These are phyloP conservation scores for Sanderia malayensis DNA, from an alignment of 30 jellyfish, hydroid and myxozoan genomes.

Conservation along the genomic window DNA sequence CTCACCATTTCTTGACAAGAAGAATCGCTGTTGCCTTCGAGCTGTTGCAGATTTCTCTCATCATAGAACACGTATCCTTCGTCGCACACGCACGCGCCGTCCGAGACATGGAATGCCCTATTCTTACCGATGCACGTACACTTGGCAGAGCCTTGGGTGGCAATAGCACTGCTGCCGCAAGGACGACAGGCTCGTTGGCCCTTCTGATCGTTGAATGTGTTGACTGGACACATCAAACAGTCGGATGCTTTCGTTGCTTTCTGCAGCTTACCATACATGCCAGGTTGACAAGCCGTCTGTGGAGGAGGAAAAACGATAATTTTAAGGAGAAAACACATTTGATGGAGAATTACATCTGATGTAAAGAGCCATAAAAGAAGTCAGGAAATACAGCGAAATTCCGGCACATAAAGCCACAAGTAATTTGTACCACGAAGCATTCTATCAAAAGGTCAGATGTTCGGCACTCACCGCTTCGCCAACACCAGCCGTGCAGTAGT, in stretches of 20 bases:
- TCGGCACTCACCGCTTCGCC: slow-evolving; percentile 71
- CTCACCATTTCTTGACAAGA: slow-evolving; percentile 91
- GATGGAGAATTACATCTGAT: too few species aligned
- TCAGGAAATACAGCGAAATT: too few species aligned
- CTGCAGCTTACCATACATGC: slow-evolving; percentile 84
- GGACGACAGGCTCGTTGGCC: slow-evolving; percentile 94
- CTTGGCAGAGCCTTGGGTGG: slow-evolving; percentile 56
- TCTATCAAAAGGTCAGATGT: too few species aligned
- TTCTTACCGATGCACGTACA: slow-evolving; percentile 84
- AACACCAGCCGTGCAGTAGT: slow-evolving; percentile 87
- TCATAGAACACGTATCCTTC: slow-evolving; percentile 80
- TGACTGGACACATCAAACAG: slow-evolving; percentile 80
- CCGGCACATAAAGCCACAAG: too few species aligned
- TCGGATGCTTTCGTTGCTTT: slow-evolving; percentile 80
- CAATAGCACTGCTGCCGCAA: slow-evolving; percentile 97
- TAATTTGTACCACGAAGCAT: too few species aligned
- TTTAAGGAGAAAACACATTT: too few species aligned
- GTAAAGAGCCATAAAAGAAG: too few species aligned
- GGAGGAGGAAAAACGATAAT: too few species aligned
- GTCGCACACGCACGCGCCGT: slow-evolving; percentile 93
- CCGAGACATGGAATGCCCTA: slow-evolving; percentile 89
- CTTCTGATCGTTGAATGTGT: slow-evolving; percentile 71
- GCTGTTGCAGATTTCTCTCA: slow-evolving; percentile 47
- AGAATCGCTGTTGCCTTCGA: slow-evolving; percentile 90
- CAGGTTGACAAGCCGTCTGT: slow-evolving; percentile 92